Conservation (phyloP, 2,797 vertebrate species). For the Carduelis carduelis region DNA sequence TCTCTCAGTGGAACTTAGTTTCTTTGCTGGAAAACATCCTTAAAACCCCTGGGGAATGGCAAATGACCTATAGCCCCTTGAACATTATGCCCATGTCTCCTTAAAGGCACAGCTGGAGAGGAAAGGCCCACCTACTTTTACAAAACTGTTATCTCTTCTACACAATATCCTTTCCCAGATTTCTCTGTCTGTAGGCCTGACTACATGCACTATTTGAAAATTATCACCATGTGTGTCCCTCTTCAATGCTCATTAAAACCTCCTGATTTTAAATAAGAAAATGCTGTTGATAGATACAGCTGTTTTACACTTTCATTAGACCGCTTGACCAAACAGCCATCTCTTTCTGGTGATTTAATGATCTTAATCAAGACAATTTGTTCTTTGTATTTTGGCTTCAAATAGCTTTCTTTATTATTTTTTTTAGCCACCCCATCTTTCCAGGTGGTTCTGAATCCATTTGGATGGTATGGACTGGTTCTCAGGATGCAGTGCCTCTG, state of each 20-base stretch:
- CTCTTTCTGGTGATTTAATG: not conserved
- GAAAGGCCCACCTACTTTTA: not conserved
- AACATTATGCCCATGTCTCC: rapidly evolving
- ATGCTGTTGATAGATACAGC: not conserved
- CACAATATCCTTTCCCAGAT: not conserved
- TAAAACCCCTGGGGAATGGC: not conserved
- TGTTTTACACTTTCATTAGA: not conserved
- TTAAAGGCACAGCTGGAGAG: not conserved
- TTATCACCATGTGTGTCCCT: not conserved
- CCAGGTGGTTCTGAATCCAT: not conserved
- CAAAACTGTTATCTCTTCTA: not conserved
- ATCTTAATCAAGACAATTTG: not conserved
- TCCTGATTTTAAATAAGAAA: not conserved
- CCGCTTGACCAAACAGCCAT: not conserved
- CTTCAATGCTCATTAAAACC: not conserved
- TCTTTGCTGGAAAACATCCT: not conserved
- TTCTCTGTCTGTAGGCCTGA: not conserved
- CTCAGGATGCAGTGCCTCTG: not conserved
- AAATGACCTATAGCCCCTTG: not conserved
- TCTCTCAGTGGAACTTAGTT: not conserved
- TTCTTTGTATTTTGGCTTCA: not conserved
- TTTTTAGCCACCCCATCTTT: not conserved
- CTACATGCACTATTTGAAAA: not conserved
- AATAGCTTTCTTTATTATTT: not conserved
- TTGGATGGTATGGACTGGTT: not conserved